Evolutionary conservation across 1,140 invertebrate species (phyloP), one percentile per base, ranked within the genome.

Genomic region (Neodiprion pinetum): DNA sequence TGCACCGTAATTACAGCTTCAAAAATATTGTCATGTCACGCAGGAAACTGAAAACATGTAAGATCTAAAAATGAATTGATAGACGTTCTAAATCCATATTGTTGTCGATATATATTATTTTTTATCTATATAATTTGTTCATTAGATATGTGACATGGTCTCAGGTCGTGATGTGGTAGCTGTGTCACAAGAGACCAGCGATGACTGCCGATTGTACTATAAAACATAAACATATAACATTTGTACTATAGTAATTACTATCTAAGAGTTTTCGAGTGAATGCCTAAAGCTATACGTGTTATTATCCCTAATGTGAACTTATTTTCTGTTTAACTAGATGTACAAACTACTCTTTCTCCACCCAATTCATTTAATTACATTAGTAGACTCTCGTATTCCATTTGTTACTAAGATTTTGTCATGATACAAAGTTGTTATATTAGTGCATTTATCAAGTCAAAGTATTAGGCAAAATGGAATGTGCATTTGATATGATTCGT

Each of bases 161-260:
- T 61, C 4, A 12, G 53, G 75, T 66, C 61, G 71, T 61, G 78
- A 79, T 73, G 78, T 14, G 76, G 75, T 65, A 73, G 77, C 69
- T 71, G 74, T 79, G 80, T 81, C 78, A 81, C 74, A 61, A 81
- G 80, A 81, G 80, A 81, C 80, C 80, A 81, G 80, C 80, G 74
- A 79, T 78, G 80, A 81, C 80, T 81, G 80, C 80, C 80, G 80
- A 81, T 77, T 79, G 81, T 78, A 81, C 72, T 78, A 76, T 81
- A 81, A 81, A 81, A 74, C 72, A 74, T 79, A 81, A 81, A 81
- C 76, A 72, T 76, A 71, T 81, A 81, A 79, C 76, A 79, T 81
- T 75, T 81, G 76, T 81, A 81, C 79, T 78, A 81, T 81, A 78
- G 79, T 76, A 81, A 81, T 81, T 81, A 81, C 75, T 61, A 9